phyloP scores from a whole-genome alignment of 2,888 invertebrate species.

The Tetanocera ferruginea region DNA sequence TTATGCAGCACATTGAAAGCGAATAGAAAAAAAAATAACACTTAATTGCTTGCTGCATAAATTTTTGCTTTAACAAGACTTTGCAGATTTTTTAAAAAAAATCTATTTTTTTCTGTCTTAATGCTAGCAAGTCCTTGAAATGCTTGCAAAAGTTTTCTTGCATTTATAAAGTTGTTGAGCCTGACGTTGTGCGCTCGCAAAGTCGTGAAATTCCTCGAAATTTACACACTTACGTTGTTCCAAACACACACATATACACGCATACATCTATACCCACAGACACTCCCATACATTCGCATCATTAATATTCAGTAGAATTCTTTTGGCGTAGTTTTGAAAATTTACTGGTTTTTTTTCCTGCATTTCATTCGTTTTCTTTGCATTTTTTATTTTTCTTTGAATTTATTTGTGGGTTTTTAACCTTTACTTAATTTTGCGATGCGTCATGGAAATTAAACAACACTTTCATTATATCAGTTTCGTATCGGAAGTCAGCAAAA shows the following conservation, averaged over 20 bases:
- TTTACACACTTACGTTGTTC: neutral
- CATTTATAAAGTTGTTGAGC: neutral
- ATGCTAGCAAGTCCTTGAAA: constrained; percentile 7
- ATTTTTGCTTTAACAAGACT: too few relatives aligned
- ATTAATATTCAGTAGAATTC: constrained; percentile 25
- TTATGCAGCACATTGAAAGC: too few relatives aligned
- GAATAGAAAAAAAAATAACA: too few relatives aligned
- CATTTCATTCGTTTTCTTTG: neutral
- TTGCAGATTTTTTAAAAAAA: too few relatives aligned
- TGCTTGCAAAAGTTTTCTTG: neutral
- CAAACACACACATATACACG: too few relatives aligned
- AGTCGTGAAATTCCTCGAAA: neutral
- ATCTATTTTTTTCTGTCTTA: neutral
- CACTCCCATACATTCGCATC: neutral
- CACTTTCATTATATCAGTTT: neutral
- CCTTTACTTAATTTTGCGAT: neutral
- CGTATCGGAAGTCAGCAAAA: too few relatives aligned
- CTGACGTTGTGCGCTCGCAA: neutral
- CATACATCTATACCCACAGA: too few relatives aligned
- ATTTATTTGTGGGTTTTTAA: neutral
- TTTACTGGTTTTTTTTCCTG: neutral
- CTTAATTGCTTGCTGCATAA: too few relatives aligned
- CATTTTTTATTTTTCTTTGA: neutral
- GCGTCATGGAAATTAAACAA: constrained; percentile 7
- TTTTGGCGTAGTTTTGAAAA: neutral